These are phyloP conservation scores for Wiebesia pumilae DNA, from an alignment of 1,140 invertebrate genomes.

Conservation along the genomic window DNA sequence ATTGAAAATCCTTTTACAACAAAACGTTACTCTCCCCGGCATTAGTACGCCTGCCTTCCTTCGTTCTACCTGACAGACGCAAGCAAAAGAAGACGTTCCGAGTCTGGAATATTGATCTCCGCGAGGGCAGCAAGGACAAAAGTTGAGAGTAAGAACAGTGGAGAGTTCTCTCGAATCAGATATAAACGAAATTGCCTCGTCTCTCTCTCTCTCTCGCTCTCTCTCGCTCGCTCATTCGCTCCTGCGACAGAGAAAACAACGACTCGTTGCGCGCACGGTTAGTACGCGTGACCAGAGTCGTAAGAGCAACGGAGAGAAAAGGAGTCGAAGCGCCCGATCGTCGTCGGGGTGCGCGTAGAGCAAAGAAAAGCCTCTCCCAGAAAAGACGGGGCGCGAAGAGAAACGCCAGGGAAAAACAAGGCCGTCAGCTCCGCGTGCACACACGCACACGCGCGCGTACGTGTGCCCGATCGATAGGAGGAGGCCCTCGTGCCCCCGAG, in stretches of 20 bases:
- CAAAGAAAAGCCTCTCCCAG: slow-evolving; percentile 28
- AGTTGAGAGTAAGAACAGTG: background rate
- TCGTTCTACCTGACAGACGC: background rate
- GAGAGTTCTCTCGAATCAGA: background rate
- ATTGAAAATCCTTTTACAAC: background rate
- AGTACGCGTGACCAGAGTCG: background rate
- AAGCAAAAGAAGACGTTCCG: background rate
- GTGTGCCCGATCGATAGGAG: slow-evolving; percentile 32
- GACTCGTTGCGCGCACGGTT: background rate
- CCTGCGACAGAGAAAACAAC: background rate
- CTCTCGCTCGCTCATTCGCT: background rate
- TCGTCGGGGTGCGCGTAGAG: background rate
- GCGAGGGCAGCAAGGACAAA: background rate
- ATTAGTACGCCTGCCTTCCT: background rate
- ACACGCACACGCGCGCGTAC: background rate
- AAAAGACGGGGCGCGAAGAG: background rate
- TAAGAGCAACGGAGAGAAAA: background rate
- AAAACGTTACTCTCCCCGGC: background rate
- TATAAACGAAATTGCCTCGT: background rate
- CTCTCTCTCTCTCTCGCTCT: background rate
- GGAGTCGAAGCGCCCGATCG: background rate
- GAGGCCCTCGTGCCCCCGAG: slow-evolving; percentile 41
- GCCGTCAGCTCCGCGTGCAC: background rate
- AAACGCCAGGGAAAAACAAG: slow-evolving; percentile 11
- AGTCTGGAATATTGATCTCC: background rate